A percentile compares a stretch with the other conserved stretches of the same genome.
Conservation (phyloP, 2,888 invertebrate genomes). For the Melanostoma mellinum region DNA sequence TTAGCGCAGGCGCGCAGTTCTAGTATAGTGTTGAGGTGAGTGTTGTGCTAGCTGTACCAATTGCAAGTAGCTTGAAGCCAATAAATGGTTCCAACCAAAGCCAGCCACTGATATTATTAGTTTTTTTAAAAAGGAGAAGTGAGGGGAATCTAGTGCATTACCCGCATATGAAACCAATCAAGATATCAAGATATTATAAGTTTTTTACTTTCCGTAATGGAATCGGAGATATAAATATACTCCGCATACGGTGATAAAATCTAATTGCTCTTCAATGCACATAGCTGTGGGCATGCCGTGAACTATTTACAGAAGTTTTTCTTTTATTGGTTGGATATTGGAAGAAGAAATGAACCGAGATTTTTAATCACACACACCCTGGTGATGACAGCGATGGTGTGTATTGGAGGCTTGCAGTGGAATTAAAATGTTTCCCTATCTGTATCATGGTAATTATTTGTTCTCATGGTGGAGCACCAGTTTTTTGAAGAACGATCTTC, state of each 20-base stretch:
- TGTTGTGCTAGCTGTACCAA: constrained; percentile 6
- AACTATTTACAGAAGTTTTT: constrained; percentile 23
- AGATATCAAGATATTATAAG: constrained; percentile 70
- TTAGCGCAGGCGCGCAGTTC: constrained; percentile 60
- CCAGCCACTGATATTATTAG: constrained; percentile 5
- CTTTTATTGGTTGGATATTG: constrained; percentile 22
- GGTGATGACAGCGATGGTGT: too few relatives aligned
- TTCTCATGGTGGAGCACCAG: too few relatives aligned
- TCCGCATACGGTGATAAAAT: constrained; percentile 64
- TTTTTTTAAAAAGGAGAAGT: neutral
- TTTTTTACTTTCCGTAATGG: constrained; percentile 61
- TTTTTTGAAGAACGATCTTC: too few relatives aligned
- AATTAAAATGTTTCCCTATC: too few relatives aligned
- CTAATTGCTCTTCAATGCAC: constrained; percentile 55
- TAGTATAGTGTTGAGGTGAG: constrained; percentile 2
- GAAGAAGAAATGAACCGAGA: neutral
- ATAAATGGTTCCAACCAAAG: constrained; percentile 30
- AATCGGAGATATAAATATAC: constrained; percentile 63
- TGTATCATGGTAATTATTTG: too few relatives aligned
- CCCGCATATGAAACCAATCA: constrained; percentile 66
- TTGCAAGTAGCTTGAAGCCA: constrained; percentile 40
- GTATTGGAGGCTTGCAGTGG: too few relatives aligned
- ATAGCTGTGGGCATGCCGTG: constrained; percentile 18
- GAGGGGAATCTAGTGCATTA: constrained; percentile 59
- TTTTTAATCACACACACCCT: constrained; percentile 15